These are phyloP conservation scores for Ammodramus savannarum DNA, from an alignment of 2,113 vertebrate species.

Conservation along the genomic window DNA sequence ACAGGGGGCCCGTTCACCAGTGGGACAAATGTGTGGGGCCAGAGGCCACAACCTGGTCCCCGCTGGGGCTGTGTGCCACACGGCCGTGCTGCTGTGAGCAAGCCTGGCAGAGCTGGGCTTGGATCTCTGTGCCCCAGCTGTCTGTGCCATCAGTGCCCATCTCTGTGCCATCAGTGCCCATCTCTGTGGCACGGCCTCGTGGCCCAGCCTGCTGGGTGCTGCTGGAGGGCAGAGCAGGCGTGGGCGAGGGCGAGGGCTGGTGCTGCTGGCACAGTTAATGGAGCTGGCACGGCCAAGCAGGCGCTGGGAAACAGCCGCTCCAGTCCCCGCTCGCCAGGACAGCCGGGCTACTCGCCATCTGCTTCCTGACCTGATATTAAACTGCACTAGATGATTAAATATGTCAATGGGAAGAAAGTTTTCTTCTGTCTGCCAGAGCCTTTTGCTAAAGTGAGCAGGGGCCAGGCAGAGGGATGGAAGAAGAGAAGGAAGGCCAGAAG, in stretches of 20 bases:
- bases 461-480: neutral
- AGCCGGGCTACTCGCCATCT: slow-evolving; percentile 1
- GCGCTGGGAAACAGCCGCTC: neutral
- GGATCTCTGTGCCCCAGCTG: too few relatives aligned
- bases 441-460: neutral
- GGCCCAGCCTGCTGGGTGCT: neutral
- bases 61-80: rapidly evolving
- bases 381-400: neutral
- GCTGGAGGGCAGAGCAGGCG: rapidly evolving
- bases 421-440: neutral
- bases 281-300: neutral
- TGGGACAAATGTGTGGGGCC: neutral
- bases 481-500: neutral
- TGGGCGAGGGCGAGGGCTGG: neutral
- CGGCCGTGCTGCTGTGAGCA: rapidly evolving
- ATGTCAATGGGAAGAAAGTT: neutral
- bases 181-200: too few relatives aligned
- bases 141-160: too few relatives aligned
- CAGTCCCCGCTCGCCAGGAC: neutral
- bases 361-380: slow-evolving; percentile 39
- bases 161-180: rapidly evolving
- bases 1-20: rapidly evolving
- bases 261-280: neutral
- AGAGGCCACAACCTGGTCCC: neutral
- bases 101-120: neutral